phyloP scores from a whole-genome alignment of 1,140 invertebrate species.

The Achatina immaculata region DNA sequence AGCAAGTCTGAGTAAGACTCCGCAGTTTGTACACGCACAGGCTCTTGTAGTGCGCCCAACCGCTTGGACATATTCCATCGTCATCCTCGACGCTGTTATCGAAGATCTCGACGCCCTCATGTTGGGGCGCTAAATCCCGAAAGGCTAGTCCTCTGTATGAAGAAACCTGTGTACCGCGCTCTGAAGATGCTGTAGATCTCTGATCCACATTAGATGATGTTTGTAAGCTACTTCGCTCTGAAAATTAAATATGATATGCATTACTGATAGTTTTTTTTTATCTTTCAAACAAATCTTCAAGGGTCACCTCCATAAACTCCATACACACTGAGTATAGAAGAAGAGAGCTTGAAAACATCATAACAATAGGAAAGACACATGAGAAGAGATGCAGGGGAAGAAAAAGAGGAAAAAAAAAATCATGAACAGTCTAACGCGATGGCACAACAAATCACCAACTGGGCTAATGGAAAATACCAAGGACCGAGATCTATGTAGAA shows the following conservation, averaged over 20 bases:
- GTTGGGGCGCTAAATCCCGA: not conserved
- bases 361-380: too few species aligned
- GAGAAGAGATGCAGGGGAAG: not conserved
- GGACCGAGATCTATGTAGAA: too few species aligned
- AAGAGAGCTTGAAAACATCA: not conserved
- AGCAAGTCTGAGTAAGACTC: not conserved
- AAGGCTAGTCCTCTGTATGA: not conserved
- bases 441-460: too few species aligned
- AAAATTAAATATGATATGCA: too few species aligned
- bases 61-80: conserved; percentile 1
- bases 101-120: not conserved
- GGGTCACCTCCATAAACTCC: too few species aligned
- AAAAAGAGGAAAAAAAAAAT: too few species aligned
- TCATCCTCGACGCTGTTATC: not conserved
- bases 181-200: not conserved
- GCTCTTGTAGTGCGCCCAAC: conserved; percentile 22
- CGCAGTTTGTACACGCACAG: conserved; percentile 24
- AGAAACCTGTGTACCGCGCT: not conserved
- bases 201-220: not conserved
- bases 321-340: too few species aligned
- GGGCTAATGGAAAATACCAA: too few species aligned
- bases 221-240: not conserved
- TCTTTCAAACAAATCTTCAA: too few species aligned
- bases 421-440: too few species aligned
- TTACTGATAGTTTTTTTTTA: too few species aligned